Conservation (phyloP, 2,113 vertebrate species). For the Pseudopodoces humilis region DNA sequence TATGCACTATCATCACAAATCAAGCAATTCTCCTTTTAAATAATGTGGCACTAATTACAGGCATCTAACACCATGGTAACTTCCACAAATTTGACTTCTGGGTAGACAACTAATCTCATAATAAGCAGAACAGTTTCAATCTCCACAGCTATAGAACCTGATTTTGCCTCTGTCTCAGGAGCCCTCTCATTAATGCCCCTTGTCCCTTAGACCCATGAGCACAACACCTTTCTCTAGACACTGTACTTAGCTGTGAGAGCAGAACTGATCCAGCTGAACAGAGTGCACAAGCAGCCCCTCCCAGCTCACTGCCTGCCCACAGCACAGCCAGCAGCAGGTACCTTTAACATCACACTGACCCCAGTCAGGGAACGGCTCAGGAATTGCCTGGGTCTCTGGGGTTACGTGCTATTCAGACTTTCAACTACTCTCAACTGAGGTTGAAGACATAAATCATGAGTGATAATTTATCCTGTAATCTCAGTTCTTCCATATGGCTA, state of each 20-base stretch:
- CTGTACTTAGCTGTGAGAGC: background rate
- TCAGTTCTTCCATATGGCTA: background rate
- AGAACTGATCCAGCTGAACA: background rate
- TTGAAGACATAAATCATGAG: background rate
- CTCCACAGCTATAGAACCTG: background rate
- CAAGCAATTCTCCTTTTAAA: background rate
- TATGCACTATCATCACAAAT: background rate
- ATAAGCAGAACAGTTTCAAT: background rate
- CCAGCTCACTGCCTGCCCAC: background rate
- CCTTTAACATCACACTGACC: background rate
- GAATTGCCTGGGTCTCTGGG: background rate
- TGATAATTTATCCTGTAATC: background rate
- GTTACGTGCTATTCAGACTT: background rate
- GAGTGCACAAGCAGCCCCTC: background rate
- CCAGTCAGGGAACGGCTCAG: background rate
- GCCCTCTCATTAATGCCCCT: background rate
- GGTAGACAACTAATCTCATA: background rate
- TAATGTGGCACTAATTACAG: background rate
- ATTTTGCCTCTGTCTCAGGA: background rate
- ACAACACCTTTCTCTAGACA: background rate
- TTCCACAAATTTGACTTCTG: background rate
- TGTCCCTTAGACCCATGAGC: background rate
- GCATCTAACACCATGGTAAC: background rate
- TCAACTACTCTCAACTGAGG: background rate
- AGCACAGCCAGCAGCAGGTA: background rate